phyloP scores from a whole-genome alignment of 2,797 vertebrate genomes.

The Antrozous pallidus region DNA sequence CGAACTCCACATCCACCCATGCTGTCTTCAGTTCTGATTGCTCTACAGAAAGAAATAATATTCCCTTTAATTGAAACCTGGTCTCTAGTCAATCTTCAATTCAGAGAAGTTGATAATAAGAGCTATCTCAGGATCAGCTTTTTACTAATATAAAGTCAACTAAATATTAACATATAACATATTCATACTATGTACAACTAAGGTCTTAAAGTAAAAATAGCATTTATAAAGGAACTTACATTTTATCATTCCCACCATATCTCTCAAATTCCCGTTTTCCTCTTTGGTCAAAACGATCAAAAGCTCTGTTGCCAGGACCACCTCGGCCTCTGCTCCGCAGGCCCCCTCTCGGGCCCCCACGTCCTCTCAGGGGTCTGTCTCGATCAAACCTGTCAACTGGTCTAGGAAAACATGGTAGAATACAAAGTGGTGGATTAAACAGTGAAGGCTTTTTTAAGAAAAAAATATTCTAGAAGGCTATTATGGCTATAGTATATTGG shows the following conservation, averaged over 20 bases:
- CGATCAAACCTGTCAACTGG: constrained; percentile 79
- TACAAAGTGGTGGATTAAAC: not conserved
- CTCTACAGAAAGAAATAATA: constrained; percentile 79
- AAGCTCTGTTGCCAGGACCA: constrained; percentile 81
- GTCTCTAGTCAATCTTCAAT: not conserved
- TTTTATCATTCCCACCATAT: constrained; percentile 85
- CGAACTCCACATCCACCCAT: constrained; percentile 84
- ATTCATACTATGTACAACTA: not conserved
- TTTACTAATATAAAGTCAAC: not conserved
- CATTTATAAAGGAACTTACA: constrained; percentile 78
- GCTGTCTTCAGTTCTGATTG: constrained; percentile 86
- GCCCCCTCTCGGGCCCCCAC: constrained; percentile 81
- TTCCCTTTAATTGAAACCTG: not conserved
- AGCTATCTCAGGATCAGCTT: not conserved
- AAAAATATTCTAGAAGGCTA: not conserved
- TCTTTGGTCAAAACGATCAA: constrained; percentile 85
- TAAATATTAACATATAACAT: not conserved
- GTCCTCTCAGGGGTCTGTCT: constrained; percentile 81
- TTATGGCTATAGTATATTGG: not conserved
- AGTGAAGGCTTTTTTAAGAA: not conserved
- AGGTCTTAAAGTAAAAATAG: not conserved
- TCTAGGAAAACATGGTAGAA: constrained; percentile 71
- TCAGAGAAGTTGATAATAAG: not conserved
- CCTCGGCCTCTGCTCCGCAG: constrained; percentile 83
- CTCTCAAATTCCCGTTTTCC: constrained; percentile 90